phyloP scores from a whole-genome alignment of 35 echinoderm and acorn worm genomes.

The Patiria miniata region DNA sequence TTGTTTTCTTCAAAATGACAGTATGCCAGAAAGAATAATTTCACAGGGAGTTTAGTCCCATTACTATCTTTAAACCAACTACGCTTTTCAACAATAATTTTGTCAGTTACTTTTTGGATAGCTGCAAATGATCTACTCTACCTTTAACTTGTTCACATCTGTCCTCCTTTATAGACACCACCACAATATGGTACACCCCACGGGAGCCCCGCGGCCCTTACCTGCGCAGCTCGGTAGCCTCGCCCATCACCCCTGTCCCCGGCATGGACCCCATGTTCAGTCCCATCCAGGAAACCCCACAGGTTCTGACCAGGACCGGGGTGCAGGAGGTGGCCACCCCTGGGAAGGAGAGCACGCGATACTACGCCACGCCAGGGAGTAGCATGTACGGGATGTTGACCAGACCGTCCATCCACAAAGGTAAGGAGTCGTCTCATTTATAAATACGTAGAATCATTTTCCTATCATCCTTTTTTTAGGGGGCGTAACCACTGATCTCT shows the following conservation, averaged over 20 bases:
- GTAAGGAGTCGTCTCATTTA: slow-evolving; percentile 21
- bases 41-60: too few relatives aligned
- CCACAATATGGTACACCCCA: not conserved
- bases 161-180: not conserved
- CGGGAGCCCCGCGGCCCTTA: not conserved
- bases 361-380: not conserved
- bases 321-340: not conserved
- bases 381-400: not conserved
- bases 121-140: too few relatives aligned
- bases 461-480: too few relatives aligned
- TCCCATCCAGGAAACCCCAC: not conserved
- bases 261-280: not conserved
- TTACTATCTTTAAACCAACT: too few relatives aligned
- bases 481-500: too few relatives aligned
- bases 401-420: slow-evolving; percentile 27
- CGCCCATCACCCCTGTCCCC: not conserved
- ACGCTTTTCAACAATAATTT: too few relatives aligned
- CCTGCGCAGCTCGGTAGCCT: not conserved
- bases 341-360: not conserved
- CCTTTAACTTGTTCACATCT: not conserved
- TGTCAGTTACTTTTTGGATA: too few relatives aligned
- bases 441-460: too few relatives aligned
- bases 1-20: too few relatives aligned
- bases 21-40: too few relatives aligned
- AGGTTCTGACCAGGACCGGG: not conserved